Base-by-base conservation (phyloP, 2,113 vertebrate genomes). In the Carassius gibelio region DNA sequence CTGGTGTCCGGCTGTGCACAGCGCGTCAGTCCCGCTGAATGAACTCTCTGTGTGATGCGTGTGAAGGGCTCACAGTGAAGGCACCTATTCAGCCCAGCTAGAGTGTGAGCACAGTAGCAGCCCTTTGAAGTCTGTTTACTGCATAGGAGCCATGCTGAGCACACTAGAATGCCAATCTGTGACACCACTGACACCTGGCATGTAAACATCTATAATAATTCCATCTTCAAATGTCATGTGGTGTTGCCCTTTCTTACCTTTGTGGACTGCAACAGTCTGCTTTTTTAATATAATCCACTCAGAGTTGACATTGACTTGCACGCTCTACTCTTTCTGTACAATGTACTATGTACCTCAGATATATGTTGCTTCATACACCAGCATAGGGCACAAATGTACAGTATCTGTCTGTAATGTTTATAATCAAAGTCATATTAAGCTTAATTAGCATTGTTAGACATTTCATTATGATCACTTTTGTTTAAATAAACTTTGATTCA, bases 181-280 rank as follows among this genome's bases (percentile, higher is more conserved):
- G 94, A 93, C 93, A 93, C 93, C 89, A 90, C 92, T 92, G 94
- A 94, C 93, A 94, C 94, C 93, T 94, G 93, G 94, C 93, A 94
- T 92, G 93, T 94, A 94, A 92, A 93, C 92, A 92, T 89, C 91
- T 90, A 93, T 91, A 92, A 89, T 92, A 93, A 88, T 89, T 89
- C 88, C 34, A 81, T 91, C 90, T 92, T 90, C 69, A 91, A 90
- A 86, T 90, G 89, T 90, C 94, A 93, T 77, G 89, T 90, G 61
- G 93, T 26, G 88, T 89, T 94, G 92, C 91, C 94, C 93, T 94
- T 94, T 94, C 90, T 89, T 93, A 90, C 90, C 90, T 92, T 92
- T 86, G 48, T 72, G 61, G 84, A 74, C 77, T 50, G 61, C 77
- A 36, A 81, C 62, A 52, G 38, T 84, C 82, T 74, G 48, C 11